Evolutionary conservation across 2,888 invertebrate species (phyloP).

Genomic region (Villa cingulata): DNA sequence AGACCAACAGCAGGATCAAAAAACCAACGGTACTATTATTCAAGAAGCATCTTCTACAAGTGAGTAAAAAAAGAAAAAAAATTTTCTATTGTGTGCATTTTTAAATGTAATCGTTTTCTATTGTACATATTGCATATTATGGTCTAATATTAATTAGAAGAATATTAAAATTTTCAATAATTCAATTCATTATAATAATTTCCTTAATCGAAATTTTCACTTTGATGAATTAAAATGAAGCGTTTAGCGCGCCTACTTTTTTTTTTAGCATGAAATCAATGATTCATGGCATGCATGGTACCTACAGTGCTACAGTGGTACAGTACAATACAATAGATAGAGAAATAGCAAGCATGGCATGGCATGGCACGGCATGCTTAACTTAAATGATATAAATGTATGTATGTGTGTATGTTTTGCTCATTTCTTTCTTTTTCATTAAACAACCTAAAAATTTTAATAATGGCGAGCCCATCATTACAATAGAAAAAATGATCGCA

Average conservation of each 20-base stretch:
- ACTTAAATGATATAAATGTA: too few species aligned
- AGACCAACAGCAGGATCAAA: not conserved
- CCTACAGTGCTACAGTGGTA: too few species aligned
- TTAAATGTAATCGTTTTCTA: not conserved
- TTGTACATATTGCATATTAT: not conserved
- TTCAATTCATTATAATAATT: too few species aligned
- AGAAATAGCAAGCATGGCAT: too few species aligned
- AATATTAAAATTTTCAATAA: too few species aligned
- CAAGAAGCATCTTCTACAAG: constrained; percentile 13
- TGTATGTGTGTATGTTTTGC: not conserved
- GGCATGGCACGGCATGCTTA: not conserved
- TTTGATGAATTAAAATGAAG: too few species aligned
- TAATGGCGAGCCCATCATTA: not conserved
- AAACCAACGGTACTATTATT: constrained; percentile 4
- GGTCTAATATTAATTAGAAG: too few species aligned
- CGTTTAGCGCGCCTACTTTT: constrained; percentile 5
- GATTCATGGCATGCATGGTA: too few species aligned
- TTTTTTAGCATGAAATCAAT: too few species aligned
- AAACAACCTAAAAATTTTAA: not conserved
- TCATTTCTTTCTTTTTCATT: not conserved
- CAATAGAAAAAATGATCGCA: not conserved
- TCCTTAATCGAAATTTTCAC: too few species aligned
- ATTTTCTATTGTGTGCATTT: not conserved
- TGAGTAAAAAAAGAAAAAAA: constrained; percentile 9
- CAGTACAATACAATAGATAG: too few species aligned